phyloP scores from a whole-genome alignment of 2,888 invertebrate genomes.

The Rhopalosiphum nymphaeae region DNA sequence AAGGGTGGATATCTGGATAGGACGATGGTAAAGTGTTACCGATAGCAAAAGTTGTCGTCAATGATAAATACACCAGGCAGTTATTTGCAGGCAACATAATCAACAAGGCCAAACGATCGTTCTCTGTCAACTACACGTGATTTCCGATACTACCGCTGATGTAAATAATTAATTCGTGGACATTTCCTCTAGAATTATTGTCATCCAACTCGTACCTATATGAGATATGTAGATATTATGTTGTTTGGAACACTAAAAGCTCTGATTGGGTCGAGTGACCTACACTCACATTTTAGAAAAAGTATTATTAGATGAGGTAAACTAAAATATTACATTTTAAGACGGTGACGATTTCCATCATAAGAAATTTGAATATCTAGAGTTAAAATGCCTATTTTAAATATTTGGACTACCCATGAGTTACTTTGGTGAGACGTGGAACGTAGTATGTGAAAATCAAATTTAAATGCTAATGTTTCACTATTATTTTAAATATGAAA shows the following conservation, averaged over 20 bases:
- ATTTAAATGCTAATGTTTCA: neutral
- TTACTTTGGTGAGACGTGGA: neutral
- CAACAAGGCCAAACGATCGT: slow-evolving; percentile 55
- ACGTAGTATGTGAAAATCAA: neutral
- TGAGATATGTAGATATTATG: neutral
- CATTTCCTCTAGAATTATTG: slow-evolving; percentile 26
- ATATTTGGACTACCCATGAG: neutral
- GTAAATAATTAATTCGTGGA: slow-evolving; percentile 53
- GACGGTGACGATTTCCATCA: neutral
- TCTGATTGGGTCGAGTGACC: neutral
- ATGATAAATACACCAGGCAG: slow-evolving; percentile 49
- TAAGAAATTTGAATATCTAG: neutral
- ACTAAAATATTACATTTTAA: neutral
- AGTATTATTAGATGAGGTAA: neutral
- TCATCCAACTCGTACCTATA: neutral
- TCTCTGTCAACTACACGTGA: slow-evolving; percentile 54
- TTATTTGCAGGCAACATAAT: slow-evolving; percentile 55
- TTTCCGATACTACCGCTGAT: slow-evolving; percentile 24
- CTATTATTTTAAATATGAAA: neutral
- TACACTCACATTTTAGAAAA: neutral
- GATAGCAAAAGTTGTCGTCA: slow-evolving; percentile 45
- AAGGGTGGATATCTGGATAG: slow-evolving; percentile 30
- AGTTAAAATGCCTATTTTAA: neutral
- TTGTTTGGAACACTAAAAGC: neutral
- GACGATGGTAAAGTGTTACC: slow-evolving; percentile 49